Base-by-base conservation (phyloP, 2,797 vertebrate genomes). In the Rhabdomys pumilio region DNA sequence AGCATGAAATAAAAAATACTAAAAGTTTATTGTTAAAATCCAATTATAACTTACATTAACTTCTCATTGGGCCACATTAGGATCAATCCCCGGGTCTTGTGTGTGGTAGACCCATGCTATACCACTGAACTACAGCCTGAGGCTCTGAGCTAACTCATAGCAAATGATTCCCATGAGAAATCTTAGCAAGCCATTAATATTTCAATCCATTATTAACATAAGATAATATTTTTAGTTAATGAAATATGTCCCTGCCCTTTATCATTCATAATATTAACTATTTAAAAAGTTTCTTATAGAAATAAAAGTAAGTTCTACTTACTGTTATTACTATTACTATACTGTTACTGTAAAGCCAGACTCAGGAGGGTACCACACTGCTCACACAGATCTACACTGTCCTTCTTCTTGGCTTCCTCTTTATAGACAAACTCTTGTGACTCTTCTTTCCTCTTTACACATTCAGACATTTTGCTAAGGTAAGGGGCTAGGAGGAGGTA, bases 401-500 rank as follows among this genome's bases (percentile, higher is more conserved):
- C 26, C 47, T 93, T 38, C 13, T 67, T 91, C 91, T 38, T 88
- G 63, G 38, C 3, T 95, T 97, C 57, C 73, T 57, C 69, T 96
- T 94, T 76, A 86, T 1, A 79, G 61, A 79, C 0, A 84, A 50
- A 55, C 31, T 75, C 81, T 38, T 44, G 31, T 85, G 69, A 80
- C 55, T 38, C 89, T 83, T 88, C 34, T 87, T 95, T 89, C 81
- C 34, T 86, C 91, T 89, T 95, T 63, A 61, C 84, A 83, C 10
- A 79, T 81, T 87, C 84, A 13, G 92, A 91, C 24, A 73, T 82
- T 47, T 89, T 87, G 67, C 92, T 96, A 92, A 91, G 67, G 59
- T 89, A 93, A 97, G 79, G 86, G 34, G 75, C 94, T 93, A 96
- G 93, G 65, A 96, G 95, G 93, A 97, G 97, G 95, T 95, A 94